Evolutionary conservation across 2,888 invertebrate genomes (phyloP).

Genomic region (Apamea crenata): DNA sequence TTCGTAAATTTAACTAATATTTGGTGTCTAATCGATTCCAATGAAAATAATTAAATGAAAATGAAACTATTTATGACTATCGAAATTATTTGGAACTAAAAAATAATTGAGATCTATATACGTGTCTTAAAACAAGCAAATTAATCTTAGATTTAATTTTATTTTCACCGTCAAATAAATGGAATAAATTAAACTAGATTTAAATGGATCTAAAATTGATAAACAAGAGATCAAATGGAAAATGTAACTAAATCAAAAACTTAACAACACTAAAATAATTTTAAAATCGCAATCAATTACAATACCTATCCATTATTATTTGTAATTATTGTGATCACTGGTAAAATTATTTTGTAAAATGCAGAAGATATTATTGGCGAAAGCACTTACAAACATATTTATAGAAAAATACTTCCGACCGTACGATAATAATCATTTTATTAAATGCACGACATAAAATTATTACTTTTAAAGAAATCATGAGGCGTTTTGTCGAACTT

Average conservation of each 20-base stretch:
- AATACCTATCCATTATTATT: slow-evolving; percentile 38
- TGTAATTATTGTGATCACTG: slow-evolving; percentile 64
- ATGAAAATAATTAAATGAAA: slow-evolving; percentile 75
- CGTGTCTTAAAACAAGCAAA: slow-evolving; percentile 70
- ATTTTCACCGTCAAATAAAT: slow-evolving; percentile 66
- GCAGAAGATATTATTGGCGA: slow-evolving; percentile 61
- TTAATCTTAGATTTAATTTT: slow-evolving; percentile 64
- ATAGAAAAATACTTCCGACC: slow-evolving; percentile 62
- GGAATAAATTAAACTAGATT: slow-evolving; percentile 86
- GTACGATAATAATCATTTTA: slow-evolving; percentile 54
- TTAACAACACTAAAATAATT: slow-evolving; percentile 83
- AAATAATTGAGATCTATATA: slow-evolving; percentile 87
- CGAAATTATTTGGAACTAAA: slow-evolving; percentile 88
- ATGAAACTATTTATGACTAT: slow-evolving; percentile 83
- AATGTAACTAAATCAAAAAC: slow-evolving; percentile 84
- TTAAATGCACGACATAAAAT: slow-evolving; percentile 62
- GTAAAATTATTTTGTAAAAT: slow-evolving; percentile 59
- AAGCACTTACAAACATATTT: slow-evolving; percentile 68
- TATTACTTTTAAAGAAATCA: slow-evolving; percentile 50
- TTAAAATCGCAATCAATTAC: slow-evolving; percentile 59
- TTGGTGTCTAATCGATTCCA: slow-evolving; percentile 85
- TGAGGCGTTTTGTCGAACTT: slow-evolving; percentile 89
- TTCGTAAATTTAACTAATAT: slow-evolving; percentile 86
- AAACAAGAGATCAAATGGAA: slow-evolving; percentile 89
- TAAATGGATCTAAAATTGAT: slow-evolving; percentile 82